A percentile compares a stretch with the other conserved stretches of the same genome.
Conservation (phyloP, 2,113 vertebrate species). For the Bubo scandiacus region DNA sequence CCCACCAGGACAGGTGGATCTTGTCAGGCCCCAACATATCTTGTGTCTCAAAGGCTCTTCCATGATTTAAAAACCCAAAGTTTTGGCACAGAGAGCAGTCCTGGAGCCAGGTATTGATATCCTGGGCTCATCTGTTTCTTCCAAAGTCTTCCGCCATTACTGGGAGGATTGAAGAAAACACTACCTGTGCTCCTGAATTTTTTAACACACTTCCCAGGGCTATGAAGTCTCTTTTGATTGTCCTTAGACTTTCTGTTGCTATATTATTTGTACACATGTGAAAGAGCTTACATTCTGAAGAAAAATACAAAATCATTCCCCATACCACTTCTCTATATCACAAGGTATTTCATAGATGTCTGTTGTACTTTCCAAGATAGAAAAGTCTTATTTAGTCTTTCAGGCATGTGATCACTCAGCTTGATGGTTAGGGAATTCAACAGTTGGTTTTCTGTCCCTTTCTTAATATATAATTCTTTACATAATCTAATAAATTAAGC, state of each 20-base stretch:
- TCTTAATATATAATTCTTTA: not conserved
- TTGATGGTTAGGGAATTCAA: not conserved
- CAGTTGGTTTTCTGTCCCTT: not conserved
- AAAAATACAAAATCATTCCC: not conserved
- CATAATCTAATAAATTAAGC: not conserved
- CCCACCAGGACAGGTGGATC: not conserved
- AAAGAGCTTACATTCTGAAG: not conserved
- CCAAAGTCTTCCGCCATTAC: not conserved
- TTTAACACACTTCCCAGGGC: not conserved
- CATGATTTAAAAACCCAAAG: not conserved
- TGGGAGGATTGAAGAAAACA: not conserved
- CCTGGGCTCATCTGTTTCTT: not conserved
- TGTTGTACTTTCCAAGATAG: not conserved
- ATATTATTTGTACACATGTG: not conserved
- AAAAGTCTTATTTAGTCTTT: not conserved
- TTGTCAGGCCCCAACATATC: not conserved
- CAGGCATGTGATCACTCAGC: not conserved
- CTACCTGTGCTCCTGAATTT: not conserved
- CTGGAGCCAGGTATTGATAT: not conserved
- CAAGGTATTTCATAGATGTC: not conserved
- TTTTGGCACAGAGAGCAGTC: not conserved
- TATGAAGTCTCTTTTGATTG: not conserved
- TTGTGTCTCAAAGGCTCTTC: not conserved
- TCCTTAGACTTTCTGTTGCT: not conserved
- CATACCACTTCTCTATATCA: not conserved